Evolutionary conservation across 2,888 invertebrate species (phyloP), one percentile per base, ranked within the genome.

Genomic region (Drosophila mimetica): DNA sequence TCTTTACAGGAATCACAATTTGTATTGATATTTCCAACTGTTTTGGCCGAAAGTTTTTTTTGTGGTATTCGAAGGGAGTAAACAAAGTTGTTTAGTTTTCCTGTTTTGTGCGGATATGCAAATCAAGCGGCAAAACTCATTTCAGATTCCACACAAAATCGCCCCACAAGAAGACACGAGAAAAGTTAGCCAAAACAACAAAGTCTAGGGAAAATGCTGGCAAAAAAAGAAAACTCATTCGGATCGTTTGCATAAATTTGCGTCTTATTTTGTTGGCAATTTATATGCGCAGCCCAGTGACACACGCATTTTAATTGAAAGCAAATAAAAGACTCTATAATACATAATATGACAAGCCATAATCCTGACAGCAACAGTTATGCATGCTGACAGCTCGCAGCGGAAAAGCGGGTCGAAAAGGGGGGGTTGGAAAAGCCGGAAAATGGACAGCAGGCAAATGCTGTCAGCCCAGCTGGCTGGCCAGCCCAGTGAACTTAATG

Each of bases 321-420:
- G 88, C 83, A 85, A 87, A 85, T 85, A 85, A 85, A 87, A 85
- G 80, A 72, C 85, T 69, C 76, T 64, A 81, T 81, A 74, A 86
- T 77, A 86, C 71, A 77, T 85, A 82, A 85, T 84, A 76, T 86
- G 88, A 87, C 84, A 85, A 75, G 75, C 80, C 74, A 76, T 85
- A 85, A 87, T 82, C 76, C 77, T 79, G 83, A 82, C 87, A 85
- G 87, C 87, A 84, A 82, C 85, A 85, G 86, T 79, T 85, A 83
- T 83, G 70, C 76, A 77, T 74, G 74, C 70, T 77, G 84, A 86
- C 85, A 83, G 86, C 67, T 64, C 22, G 39, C 50, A 20, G 22
- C 37, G 13, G n/a, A 14, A 42, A 30, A 28, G 14, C 18, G 16
- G 51, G 28, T 20, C 22, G 22, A 22, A 28, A 22, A 39, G 11